Base-by-base conservation (phyloP, 2,113 vertebrate species). In the Onychorhynchus coronatus region DNA sequence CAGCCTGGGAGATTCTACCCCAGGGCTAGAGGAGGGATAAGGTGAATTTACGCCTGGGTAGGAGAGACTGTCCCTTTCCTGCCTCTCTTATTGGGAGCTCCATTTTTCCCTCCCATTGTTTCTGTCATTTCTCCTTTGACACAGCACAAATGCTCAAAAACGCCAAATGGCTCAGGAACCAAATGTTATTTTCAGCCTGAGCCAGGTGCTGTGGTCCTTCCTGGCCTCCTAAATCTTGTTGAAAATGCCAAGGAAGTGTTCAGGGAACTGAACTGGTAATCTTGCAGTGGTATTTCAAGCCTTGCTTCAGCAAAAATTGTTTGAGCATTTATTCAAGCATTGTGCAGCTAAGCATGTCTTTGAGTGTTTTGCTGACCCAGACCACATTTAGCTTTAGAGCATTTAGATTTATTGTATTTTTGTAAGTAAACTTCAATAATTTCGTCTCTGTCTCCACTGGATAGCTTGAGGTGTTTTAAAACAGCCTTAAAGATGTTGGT, bases 51-150 rank as follows among this genome's bases (percentile, higher is more conserved):
- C 13, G 39, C 19, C 31, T 5, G 5, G 9, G 9, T 10, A 31
- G 35, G 20, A 72, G 14, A 66, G 12, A 75, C 22, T 62, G 17
- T 1, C 68, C 63, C 22, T 78, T 55, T 52, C 1, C 0, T 55
- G 42, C 33, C 35, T 50, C 28, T 39, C 20, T 27, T 12, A 3
- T 0, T 35, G 25, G 18, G 25, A 86, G 13, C 65, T 53, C 65
- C 17, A 0, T 37, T 44, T 73, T 39, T 21, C 46, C 53, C 70
- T 42, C 22, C 17, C 0, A 0, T 28, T 44, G 24, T 39, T 74
- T 66, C 49, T 89, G 44, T 10, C 46, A 24, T 55, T 88, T 75
- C 35, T 41, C 22, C 24, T 55, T 73, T 85, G 39, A 37, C 37
- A 33, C 25, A 41, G 35, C 58, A 28, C n/a, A 47, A 72, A 68